These are phyloP conservation scores for Nephila pilipes DNA, from an alignment of 1,140 invertebrate genomes.

Conservation along the genomic window DNA sequence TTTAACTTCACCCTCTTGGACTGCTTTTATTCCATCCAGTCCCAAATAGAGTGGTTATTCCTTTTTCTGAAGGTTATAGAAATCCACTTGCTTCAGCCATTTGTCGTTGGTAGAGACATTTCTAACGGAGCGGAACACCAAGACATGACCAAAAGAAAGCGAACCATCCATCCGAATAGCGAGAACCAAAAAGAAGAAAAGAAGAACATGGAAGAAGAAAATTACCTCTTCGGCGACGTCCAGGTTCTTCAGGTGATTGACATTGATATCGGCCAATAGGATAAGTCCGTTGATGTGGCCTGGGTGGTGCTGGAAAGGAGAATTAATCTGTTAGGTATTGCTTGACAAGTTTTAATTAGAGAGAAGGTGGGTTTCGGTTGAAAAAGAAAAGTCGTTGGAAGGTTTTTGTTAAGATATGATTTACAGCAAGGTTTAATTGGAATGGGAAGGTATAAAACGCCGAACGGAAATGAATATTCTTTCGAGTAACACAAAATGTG, in stretches of 20 bases:
- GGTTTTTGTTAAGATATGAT: not conserved
- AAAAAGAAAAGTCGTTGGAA: not conserved
- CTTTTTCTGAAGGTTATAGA: slow-evolving; percentile 45
- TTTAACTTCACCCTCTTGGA: not conserved
- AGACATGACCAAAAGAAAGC: slow-evolving; percentile 72
- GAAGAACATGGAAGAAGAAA: slow-evolving; percentile 25
- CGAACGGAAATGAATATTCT: not conserved
- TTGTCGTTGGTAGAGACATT: slow-evolving; percentile 58
- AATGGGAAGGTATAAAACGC: not conserved
- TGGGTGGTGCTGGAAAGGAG: slow-evolving; percentile 86
- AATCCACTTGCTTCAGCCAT: slow-evolving; percentile 40
- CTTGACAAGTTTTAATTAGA: slow-evolving; percentile 30
- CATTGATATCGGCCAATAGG: slow-evolving; percentile 96
- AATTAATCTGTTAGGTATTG: not conserved
- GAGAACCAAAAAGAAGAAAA: slow-evolving; percentile 21
- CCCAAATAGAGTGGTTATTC: slow-evolving; percentile 44
- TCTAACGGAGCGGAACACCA: slow-evolving; percentile 69
- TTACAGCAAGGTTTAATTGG: not conserved
- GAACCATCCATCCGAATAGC: slow-evolving; percentile 38
- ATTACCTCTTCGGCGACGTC: slow-evolving; percentile 93
- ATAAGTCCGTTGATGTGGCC: slow-evolving; percentile 97
- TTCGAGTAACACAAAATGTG: not conserved
- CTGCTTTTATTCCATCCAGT: slow-evolving; percentile 20
- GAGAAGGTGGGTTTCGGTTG: not conserved
- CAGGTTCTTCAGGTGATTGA: slow-evolving; percentile 96